These are phyloP conservation scores for Poecilia picta DNA, from an alignment of 2,797 vertebrate genomes.

Conservation along the genomic window DNA sequence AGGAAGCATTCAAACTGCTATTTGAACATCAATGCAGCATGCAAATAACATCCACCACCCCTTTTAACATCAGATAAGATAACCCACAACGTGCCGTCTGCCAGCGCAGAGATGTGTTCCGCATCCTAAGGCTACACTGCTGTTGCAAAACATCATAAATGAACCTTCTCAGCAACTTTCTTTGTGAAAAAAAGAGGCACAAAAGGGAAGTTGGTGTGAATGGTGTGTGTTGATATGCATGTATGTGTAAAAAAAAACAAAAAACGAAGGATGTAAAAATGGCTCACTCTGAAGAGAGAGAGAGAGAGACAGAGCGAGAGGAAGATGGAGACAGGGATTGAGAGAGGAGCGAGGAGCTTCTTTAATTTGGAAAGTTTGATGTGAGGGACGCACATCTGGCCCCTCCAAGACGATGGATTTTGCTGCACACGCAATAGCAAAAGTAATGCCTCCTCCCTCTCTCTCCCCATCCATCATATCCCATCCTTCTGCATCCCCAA, in stretches of 20 bases:
- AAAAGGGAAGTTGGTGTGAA: conserved; percentile 25
- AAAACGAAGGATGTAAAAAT: conserved; percentile 8
- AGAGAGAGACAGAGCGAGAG: conserved; percentile 33
- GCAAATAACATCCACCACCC: conserved; percentile 79
- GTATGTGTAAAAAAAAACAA: conserved; percentile 6
- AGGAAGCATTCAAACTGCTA: conserved; percentile 76
- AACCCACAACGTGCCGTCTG: conserved; percentile 58
- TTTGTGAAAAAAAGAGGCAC: conserved; percentile 35
- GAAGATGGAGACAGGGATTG: conserved; percentile 63
- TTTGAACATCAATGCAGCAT: conserved; percentile 78
- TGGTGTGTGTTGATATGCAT: neutral
- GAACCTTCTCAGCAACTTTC: conserved; percentile 63
- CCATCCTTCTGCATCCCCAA: conserved; percentile 19
- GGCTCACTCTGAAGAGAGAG: conserved; percentile 48
- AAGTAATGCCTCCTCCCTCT: conserved; percentile 54
- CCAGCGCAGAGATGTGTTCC: conserved; percentile 55
- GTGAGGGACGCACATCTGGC: conserved; percentile 72
- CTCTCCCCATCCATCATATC: conserved; percentile 29
- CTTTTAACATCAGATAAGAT: conserved; percentile 76
- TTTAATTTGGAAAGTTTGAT: conserved; percentile 80
- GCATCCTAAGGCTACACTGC: conserved; percentile 69
- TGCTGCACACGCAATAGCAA: conserved; percentile 66
- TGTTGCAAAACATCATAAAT: conserved; percentile 65
- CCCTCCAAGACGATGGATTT: conserved; percentile 60
- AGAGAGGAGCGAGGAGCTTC: conserved; percentile 59